These are phyloP conservation scores for Yponomeuta cagnagella DNA, from an alignment of 2,888 invertebrate genomes.

Conservation along the genomic window DNA sequence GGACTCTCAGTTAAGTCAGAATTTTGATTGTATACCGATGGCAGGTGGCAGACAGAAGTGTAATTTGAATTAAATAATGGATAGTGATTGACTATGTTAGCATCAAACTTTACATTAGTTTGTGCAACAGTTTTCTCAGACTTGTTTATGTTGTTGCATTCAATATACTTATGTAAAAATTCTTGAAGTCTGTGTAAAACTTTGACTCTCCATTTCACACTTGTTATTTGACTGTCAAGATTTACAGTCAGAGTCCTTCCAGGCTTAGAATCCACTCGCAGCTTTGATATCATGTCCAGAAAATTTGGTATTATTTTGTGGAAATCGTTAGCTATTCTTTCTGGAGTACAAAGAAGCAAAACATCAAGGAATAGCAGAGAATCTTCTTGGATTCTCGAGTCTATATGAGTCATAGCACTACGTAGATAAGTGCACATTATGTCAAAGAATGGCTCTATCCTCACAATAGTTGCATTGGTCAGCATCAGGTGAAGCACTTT, in stretches of 20 bases:
- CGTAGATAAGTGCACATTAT: slow-evolving; percentile 86
- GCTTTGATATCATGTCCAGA: slow-evolving; percentile 88
- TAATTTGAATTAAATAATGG: slow-evolving; percentile 48
- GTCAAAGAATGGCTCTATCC: slow-evolving; percentile 83
- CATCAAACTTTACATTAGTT: slow-evolving; percentile 39
- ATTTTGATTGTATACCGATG: slow-evolving; percentile 60
- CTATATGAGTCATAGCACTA: slow-evolving; percentile 94
- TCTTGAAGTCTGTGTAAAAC: slow-evolving; percentile 83
- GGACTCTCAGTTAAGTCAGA: slow-evolving; percentile 36
- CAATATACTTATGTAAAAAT: slow-evolving; percentile 50
- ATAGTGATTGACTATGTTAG: slow-evolving; percentile 41
- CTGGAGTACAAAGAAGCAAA: slow-evolving; percentile 80
- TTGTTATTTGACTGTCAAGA: slow-evolving; percentile 82
- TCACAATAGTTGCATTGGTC: slow-evolving; percentile 52
- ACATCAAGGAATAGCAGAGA: slow-evolving; percentile 86
- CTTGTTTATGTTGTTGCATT: slow-evolving; percentile 37
- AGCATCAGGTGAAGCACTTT: slow-evolving; percentile 73
- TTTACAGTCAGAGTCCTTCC: slow-evolving; percentile 81
- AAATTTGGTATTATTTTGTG: slow-evolving; percentile 86
- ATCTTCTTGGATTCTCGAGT: slow-evolving; percentile 87
- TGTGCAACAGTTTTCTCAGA: slow-evolving; percentile 24
- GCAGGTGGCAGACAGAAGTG: slow-evolving; percentile 49
- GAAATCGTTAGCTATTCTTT: slow-evolving; percentile 79
- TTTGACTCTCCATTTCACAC: slow-evolving; percentile 86
- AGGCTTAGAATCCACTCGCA: slow-evolving; percentile 78